These are phyloP conservation scores for Ictalurus punctatus DNA, from an alignment of 2,113 vertebrate genomes.

Conservation along the genomic window DNA sequence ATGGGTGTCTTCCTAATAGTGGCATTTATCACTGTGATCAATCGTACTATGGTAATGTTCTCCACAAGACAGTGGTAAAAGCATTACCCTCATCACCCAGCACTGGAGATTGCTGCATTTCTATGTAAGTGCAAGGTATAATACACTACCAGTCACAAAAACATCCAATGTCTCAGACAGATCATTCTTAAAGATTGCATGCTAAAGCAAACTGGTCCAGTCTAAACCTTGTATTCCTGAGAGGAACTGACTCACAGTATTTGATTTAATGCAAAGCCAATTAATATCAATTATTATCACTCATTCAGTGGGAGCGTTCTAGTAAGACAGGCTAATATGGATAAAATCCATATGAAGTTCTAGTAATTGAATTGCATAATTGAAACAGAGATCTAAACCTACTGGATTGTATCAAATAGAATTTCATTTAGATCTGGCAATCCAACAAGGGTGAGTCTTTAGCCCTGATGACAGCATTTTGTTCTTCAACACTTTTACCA, in stretches of 20 bases:
- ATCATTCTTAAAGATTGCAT: not conserved
- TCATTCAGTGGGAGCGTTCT: constrained; percentile 1
- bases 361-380: not conserved
- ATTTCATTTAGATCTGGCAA: constrained; percentile 37
- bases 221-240: constrained; percentile 40
- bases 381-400: constrained; percentile 25
- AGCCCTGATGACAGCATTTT: constrained; percentile 12
- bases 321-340: not conserved
- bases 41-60: constrained; percentile 5
- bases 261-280: constrained; percentile 3
- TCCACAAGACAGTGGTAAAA: constrained; percentile 11
- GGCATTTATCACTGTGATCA: constrained; percentile 26
- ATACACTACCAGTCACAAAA: not conserved
- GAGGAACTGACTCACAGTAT: constrained; percentile 2
- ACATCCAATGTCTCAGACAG: constrained; percentile 1
- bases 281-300: constrained; percentile 1
- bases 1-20: constrained; percentile 29
- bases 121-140: not conserved
- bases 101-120: not conserved
- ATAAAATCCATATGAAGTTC: not conserved
- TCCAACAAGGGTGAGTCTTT: not conserved
- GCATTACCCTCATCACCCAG: constrained; percentile 1
- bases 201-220: not conserved
- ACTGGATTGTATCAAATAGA: not conserved
- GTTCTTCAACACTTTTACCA: constrained; percentile 24